phyloP scores from a whole-genome alignment of 2,797 vertebrate genomes.

The Molossus alvarezi region DNA sequence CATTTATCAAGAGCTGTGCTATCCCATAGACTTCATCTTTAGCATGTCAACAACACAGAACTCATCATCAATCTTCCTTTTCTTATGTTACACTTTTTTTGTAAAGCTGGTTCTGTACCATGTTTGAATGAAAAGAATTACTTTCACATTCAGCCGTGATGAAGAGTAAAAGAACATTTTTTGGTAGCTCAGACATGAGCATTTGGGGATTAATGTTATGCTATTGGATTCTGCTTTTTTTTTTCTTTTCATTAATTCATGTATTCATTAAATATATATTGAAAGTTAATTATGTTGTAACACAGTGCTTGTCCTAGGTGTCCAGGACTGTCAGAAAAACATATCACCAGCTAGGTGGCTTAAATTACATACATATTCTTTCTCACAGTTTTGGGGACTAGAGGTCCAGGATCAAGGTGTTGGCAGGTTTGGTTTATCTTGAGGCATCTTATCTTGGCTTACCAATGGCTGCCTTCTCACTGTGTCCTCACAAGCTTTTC shows the following conservation, averaged over 20 bases:
- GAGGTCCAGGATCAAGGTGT: neutral
- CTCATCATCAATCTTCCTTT: constrained; percentile 60
- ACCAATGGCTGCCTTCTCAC: fast-evolving
- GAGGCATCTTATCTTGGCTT: fast-evolving
- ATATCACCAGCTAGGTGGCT: neutral
- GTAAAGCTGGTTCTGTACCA: neutral
- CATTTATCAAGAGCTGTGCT: constrained; percentile 71
- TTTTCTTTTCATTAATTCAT: neutral
- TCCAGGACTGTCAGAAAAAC: neutral
- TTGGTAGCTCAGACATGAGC: neutral
- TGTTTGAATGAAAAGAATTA: constrained; percentile 56
- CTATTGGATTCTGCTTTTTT: neutral
- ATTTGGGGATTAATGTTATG: neutral
- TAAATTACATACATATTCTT: neutral
- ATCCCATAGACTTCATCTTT: constrained; percentile 55
- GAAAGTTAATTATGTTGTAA: neutral
- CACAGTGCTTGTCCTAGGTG: neutral
- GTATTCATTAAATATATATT: constrained; percentile 2
- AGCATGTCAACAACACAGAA: constrained; percentile 64
- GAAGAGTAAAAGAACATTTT: constrained; percentile 16
- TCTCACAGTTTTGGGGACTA: neutral
- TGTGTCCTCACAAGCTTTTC: neutral
- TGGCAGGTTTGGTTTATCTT: neutral
- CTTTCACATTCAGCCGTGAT: constrained; percentile 36
- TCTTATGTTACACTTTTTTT: neutral